phyloP scores from a whole-genome alignment of 2,888 invertebrate species.

The Drosophila anomalata region DNA sequence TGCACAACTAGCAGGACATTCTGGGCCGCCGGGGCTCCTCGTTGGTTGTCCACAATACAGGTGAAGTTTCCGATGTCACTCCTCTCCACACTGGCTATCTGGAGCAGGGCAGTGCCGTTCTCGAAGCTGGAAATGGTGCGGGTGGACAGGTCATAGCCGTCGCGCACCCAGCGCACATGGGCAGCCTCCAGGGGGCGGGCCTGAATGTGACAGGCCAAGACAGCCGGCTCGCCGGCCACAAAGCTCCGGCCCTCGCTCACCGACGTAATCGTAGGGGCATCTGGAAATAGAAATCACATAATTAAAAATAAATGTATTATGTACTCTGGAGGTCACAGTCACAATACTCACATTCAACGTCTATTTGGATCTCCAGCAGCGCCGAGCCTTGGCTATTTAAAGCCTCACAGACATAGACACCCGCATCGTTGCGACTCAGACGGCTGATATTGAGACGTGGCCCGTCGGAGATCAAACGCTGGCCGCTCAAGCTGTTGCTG shows the following conservation, averaged over 20 bases:
- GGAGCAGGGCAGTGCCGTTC: constrained; percentile 78
- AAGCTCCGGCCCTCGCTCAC: constrained; percentile 80
- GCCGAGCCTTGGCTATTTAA: constrained; percentile 81
- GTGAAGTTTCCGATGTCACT: constrained; percentile 82
- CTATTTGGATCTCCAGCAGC: constrained; percentile 78
- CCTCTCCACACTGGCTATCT: constrained; percentile 80
- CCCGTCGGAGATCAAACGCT: constrained; percentile 80
- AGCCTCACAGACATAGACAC: constrained; percentile 81
- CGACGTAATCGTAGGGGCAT: constrained; percentile 78
- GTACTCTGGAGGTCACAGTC: neutral
- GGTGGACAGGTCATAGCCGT: constrained; percentile 78
- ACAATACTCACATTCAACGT: constrained; percentile 81
- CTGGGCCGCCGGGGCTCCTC: constrained; percentile 71
- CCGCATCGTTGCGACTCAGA: constrained; percentile 80
- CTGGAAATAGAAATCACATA: constrained; percentile 44
- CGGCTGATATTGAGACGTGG: constrained; percentile 80
- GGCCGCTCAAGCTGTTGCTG: constrained; percentile 71
- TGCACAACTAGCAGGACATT: constrained; percentile 81
- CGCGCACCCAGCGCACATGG: constrained; percentile 79
- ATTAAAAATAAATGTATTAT: neutral
- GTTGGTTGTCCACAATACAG: constrained; percentile 80
- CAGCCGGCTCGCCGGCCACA: constrained; percentile 78
- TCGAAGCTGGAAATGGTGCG: constrained; percentile 77
- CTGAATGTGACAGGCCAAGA: constrained; percentile 78
- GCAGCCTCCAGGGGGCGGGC: constrained; percentile 79